Conservation (phyloP, 1,140 invertebrate species). For the Carcinoscorpius rotundicauda region DNA sequence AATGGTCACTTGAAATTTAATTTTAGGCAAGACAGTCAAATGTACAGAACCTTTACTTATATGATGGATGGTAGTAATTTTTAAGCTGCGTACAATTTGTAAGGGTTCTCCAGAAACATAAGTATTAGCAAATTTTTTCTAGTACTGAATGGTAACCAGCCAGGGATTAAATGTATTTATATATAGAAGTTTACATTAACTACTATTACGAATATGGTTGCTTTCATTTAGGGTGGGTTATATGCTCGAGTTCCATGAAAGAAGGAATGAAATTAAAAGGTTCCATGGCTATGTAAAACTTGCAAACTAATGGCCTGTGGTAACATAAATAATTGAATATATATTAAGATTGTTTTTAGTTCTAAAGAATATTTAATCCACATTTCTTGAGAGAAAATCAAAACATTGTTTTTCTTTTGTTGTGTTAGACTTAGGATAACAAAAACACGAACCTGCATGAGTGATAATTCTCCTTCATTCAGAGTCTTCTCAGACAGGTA, state of each 20-base stretch:
- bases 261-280: neutral
- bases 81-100: no score
- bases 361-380: neutral
- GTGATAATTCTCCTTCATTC: constrained; percentile 44
- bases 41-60: no score
- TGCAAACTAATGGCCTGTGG: neutral
- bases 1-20: neutral
- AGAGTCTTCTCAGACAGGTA: constrained; percentile 48
- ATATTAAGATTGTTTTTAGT: neutral
- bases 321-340: neutral
- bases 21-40: neutral
- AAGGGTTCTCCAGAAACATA: no score
- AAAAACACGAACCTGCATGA: constrained; percentile 44
- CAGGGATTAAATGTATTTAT: no score
- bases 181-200: no score
- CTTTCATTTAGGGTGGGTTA: no score
- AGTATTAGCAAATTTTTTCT: no score
- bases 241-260: no score
- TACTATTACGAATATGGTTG: no score
- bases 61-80: no score
- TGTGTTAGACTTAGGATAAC: neutral
- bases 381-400: neutral
- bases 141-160: no score
- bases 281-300: neutral
- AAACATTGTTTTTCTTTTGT: neutral